Evolutionary conservation across 2,113 vertebrate species (phyloP).

Genomic region (Mobula hypostoma): DNA sequence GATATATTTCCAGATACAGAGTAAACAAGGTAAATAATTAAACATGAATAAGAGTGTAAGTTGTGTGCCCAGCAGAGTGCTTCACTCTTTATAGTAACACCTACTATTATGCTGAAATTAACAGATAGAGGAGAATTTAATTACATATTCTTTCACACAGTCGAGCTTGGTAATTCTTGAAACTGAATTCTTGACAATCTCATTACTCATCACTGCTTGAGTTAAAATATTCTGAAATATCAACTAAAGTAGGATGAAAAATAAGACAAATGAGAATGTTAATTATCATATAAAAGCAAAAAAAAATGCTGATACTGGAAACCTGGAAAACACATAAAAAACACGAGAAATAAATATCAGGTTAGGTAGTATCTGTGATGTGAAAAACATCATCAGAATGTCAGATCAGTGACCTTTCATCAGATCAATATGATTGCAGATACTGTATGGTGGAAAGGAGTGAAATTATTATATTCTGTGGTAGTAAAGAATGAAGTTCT

Average conservation of each 20-base stretch:
- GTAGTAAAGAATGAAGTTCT: not conserved
- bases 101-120: not conserved
- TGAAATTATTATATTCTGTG: not conserved
- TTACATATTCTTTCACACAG: not conserved
- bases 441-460: not conserved
- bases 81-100: not conserved
- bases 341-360: no score
- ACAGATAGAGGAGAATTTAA: not conserved
- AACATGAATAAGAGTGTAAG: not conserved
- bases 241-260: not conserved
- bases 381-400: no score
- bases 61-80: not conserved
- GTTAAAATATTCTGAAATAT: constrained; percentile 18
- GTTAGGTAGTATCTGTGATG: no score
- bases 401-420: no score
- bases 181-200: constrained; percentile 9
- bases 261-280: not conserved
- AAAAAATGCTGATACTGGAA: no score
- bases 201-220: constrained; percentile 1
- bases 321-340: no score
- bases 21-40: not conserved
- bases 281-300: not conserved
- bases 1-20: not conserved
- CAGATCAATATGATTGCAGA: not conserved
- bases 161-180: constrained; percentile 5